Base-by-base conservation (phyloP, 2,888 invertebrate species). In the Parapristionchus giblindavisi region DNA sequence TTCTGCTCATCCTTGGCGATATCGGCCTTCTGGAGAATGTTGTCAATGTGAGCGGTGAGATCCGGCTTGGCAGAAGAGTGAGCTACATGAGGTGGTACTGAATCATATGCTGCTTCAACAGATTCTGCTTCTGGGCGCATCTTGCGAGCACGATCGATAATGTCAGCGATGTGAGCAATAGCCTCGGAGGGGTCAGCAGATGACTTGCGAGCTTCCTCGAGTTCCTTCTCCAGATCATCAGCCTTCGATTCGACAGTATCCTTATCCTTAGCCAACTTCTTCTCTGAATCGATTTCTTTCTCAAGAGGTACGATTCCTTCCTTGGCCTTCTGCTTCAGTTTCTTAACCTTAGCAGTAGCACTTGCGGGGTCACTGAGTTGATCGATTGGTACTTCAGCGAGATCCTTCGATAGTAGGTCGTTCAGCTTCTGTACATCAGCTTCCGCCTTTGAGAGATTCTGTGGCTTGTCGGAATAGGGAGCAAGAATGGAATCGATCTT, bases 401-500 rank as follows among this genome's bases (percentile, higher is more conserved):
- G 60, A 60, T 68, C 68, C 54, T 68, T 51, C n/a, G 34, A 34
- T 5, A 52, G 29, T 4, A 52, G 36, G 24, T 68, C 68, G 6
- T 24, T 36, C 24, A 52, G 29, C 68, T 74, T 74, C 61, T 74
- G 61, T 17, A 48, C 6, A 14, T 74, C 74, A 36, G 68, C 1
- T 68, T 51, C 68, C 24, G 51, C 68, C 54, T 52, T 54, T 21
- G 51, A n/a, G 34, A 52, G 68, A 8, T 51, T 52, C 51, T 65
- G 65, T 4, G 65, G 65, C 65, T 65, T 65, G n/a, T 68, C 77
- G 75, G 78, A 76, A 48, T 77, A 78, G 77, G 80, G 79, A 27
- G 80, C 76, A 54, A 79, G 79, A 70, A 80, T 77, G 61, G 82
- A 68, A 40, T 68, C 52, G 54, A 75, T 73, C 29, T 75, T 75